Evolutionary conservation across 2,888 invertebrate species (phyloP), one percentile per base, ranked within the genome.

Genomic region (Sclerodermus sp.): DNA sequence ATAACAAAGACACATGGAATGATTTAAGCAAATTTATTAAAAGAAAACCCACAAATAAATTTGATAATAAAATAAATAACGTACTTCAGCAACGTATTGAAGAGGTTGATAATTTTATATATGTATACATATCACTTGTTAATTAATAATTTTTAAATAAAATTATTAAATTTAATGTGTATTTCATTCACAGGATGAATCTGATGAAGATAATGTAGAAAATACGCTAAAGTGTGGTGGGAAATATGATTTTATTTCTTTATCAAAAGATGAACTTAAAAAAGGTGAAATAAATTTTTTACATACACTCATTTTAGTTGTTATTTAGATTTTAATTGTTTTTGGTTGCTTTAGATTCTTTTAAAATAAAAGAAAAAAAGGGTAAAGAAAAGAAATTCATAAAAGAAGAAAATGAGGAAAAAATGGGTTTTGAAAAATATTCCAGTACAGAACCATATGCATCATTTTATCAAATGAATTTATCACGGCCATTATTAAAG

Each of bases 391-490:
- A 44, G 18, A 39, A 44, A 80, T 79, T 65, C 80, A 57, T 73
- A 78, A 63, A 82, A 79, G 67, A 71, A 79, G 49, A 78, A 77
- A 76, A 79, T 76, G 79, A 81, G 77, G 75, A 76, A 43, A 53
- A 63, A 12, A 66, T 78, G 53, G 66, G 77, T 60, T 84, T 87
- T 70, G 90, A 91, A 66, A 89, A 90, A 60, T 84, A 87, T 10
- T 83, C 85, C 1, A 81, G 81, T 1, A 82, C 82, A 23, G 87
- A 89, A 54, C 85, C 87, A 45, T 82, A 86, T 52, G 79, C 83
- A 1, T 87, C 89, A 0, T 93, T 93, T 76, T 91, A 94, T 75
- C 93, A 96, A 81, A 96, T 99, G 95, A 96, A 97, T 79, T 81
- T 98, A 17, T 97, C 97, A 0, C 82, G 97, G 51, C 97, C 97